A percentile compares a stretch with the other conserved stretches of the same genome.
phyloP scores from a whole-genome alignment of 1,140 invertebrate species.

The Elysia chlorotica region DNA sequence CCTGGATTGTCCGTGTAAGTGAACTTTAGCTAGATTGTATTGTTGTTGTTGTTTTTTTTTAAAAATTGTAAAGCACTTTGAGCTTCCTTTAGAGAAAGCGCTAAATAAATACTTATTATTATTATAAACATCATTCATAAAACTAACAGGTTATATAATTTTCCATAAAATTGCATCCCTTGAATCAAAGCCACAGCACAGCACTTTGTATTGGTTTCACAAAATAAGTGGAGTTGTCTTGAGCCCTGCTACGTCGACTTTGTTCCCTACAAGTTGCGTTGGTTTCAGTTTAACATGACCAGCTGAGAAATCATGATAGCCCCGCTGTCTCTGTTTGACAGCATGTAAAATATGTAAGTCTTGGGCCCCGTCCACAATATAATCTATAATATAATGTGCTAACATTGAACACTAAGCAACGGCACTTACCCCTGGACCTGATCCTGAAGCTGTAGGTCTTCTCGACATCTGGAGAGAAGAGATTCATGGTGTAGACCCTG shows the following conservation, averaged over 20 bases:
- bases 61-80: not conserved
- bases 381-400: not conserved
- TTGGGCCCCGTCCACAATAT: not conserved
- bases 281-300: not conserved
- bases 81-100: not conserved
- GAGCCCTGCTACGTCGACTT: not conserved
- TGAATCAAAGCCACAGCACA: too few species aligned
- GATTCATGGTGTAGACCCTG: not conserved
- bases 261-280: not conserved
- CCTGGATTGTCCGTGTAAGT: too few species aligned
- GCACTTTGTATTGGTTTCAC: too few species aligned
- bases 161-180: too few species aligned
- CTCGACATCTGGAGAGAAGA: not conserved
- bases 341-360: not conserved
- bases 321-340: not conserved
- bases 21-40: too few species aligned
- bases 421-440: not conserved
- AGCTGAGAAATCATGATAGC: not conserved
- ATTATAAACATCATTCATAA: too few species aligned
- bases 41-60: too few species aligned
- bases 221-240: too few species aligned
- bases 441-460: not conserved
- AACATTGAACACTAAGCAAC: not conserved
- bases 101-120: not conserved
- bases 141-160: too few species aligned